phyloP scores from a whole-genome alignment of 2,113 vertebrate species.

The Forbesichthys agassizii region DNA sequence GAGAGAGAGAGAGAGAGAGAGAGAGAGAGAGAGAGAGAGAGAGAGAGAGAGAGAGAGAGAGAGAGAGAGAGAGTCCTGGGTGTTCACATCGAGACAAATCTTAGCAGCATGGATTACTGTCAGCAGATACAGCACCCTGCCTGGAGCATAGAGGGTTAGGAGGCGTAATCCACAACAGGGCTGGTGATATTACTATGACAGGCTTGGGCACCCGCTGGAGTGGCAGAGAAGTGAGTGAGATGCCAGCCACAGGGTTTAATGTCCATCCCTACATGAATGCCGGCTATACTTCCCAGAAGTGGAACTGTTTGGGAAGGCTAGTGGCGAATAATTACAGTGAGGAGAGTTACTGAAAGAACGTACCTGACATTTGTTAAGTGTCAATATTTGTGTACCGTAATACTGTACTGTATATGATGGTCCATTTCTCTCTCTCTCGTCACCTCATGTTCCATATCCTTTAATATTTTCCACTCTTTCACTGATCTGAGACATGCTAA shows the following conservation, averaged over 20 bases:
- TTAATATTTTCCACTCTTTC: slow-evolving; percentile 24
- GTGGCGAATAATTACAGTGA: neutral
- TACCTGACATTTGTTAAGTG: neutral
- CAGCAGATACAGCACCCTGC: slow-evolving; percentile 59
- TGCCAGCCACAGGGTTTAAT: slow-evolving; percentile 19
- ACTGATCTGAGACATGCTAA: slow-evolving; percentile 59
- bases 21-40: slow-evolving; percentile 12
- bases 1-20: too few relatives aligned
- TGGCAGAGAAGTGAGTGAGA: slow-evolving; percentile 26
- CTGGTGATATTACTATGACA: slow-evolving; percentile 63
- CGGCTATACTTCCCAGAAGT: neutral
- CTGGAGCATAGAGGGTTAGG: slow-evolving; percentile 56
- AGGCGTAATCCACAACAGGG: slow-evolving; percentile 67
- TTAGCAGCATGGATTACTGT: slow-evolving; percentile 76
- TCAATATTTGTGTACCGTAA: neutral
- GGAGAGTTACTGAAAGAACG: neutral
- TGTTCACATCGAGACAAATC: slow-evolving; percentile 71
- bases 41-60: slow-evolving; percentile 17
- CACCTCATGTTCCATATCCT: neutral
- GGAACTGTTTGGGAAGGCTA: neutral
- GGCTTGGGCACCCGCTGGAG: slow-evolving; percentile 43
- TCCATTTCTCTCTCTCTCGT: neutral
- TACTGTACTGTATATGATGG: too few relatives aligned
- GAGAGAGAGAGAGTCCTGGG: slow-evolving; percentile 51
- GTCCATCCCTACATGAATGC: slow-evolving; percentile 13